Evolutionary conservation across 1,140 invertebrate species (phyloP), one percentile per base, ranked within the genome.

Genomic region (Zaprionus taronus): DNA sequence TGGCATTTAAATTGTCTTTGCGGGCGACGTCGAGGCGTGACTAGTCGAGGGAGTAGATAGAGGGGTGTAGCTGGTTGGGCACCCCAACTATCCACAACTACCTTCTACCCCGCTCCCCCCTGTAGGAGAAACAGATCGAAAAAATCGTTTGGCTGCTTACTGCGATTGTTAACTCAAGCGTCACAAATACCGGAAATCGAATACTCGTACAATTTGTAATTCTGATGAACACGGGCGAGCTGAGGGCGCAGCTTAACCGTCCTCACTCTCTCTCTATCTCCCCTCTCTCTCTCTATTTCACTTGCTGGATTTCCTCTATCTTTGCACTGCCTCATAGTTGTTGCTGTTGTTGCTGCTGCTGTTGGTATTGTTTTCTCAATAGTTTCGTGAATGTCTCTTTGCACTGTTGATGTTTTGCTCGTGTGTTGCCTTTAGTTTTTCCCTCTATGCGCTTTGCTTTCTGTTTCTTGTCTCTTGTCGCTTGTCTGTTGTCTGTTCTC

Each of bases 161-260:
- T 84, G 80, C 76, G 83, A 72, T 77, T 84, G 90, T 89, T 91
- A 91, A 90, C 80, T 91, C 90, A 86, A 90, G 90, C 90, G 82
- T 90, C 82, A 83, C 90, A 91, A 91, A 91, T 91, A 80, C 90
- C 90, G 90, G 90, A 91, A 91, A 91, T 91, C 90, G 90, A 91
- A 91, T 90, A 47, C 53, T 67, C 64, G 64, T 58, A 91, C 85
- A 91, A 91, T 91, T 91, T 91, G 87, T 91, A 87, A 91, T 90
- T 90, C 86, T 91, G 85, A 90, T 90, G 85, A 90, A 90, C 86
- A 90, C 20, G 34, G 4, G 77, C 31, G 31, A 34, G 31, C 31
- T 34, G 89, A 79, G 79, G 81, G 81, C 78, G 81, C 79, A 87
- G 87, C 85, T 81, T 84, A 77, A 87, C 71, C 83, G 55, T 70